Evolutionary conservation across 2,888 invertebrate species (phyloP).

Genomic region (Rhingia campestris): DNA sequence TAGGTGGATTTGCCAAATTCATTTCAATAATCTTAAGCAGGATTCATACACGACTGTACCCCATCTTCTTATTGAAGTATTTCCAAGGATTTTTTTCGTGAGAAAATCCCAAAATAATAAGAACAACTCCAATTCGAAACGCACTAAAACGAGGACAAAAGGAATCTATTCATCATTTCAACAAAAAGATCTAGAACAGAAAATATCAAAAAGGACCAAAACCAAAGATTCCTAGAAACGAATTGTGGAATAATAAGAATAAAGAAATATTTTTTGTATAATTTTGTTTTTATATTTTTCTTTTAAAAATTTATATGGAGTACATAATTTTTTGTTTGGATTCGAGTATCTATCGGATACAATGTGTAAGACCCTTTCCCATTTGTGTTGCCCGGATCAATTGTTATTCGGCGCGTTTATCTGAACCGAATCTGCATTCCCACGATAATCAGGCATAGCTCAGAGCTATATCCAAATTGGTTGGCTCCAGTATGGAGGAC

Average conservation of each 20-base stretch:
- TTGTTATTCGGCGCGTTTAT: slow-evolving; percentile 2
- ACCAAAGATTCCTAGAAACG: slow-evolving; percentile 27
- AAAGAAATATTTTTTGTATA: neutral
- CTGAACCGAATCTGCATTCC: slow-evolving; percentile 13
- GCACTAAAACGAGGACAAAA: no score
- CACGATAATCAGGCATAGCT: slow-evolving; percentile 46
- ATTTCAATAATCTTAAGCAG: no score
- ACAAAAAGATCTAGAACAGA: no score
- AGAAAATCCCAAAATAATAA: no score
- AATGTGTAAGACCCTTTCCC: slow-evolving; percentile 25
- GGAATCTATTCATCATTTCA: no score
- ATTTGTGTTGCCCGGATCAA: slow-evolving; percentile 19
- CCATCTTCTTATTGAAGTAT: no score
- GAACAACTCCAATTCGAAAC: no score
- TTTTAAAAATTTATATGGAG: slow-evolving; percentile 20
- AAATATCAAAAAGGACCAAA: slow-evolving; percentile 2
- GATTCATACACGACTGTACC: no score
- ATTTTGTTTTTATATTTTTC: slow-evolving; percentile 9
- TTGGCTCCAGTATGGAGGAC: slow-evolving; percentile 14
- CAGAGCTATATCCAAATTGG: slow-evolving; percentile 28
- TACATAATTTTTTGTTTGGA: slow-evolving; percentile 22
- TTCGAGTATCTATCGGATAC: slow-evolving; percentile 67
- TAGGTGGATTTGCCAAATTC: no score
- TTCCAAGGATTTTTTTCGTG: no score
- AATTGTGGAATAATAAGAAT: neutral